Conservation (phyloP, 1,140 invertebrate genomes). For the Sesamia nonagrioides region DNA sequence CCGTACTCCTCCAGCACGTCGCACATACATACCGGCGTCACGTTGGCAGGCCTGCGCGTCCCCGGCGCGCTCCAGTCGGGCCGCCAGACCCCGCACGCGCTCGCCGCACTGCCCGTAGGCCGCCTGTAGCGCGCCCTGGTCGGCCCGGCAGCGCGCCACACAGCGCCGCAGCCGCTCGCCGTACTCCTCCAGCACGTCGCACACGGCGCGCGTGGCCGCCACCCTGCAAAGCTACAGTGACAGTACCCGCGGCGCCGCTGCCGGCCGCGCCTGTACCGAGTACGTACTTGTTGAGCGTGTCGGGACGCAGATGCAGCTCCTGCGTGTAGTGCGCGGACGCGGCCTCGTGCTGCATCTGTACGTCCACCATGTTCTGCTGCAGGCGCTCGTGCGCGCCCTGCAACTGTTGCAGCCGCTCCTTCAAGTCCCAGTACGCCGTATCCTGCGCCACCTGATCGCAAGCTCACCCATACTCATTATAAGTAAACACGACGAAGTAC, state of each 20-base stretch:
- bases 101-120: neutral
- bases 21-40: too few relatives aligned
- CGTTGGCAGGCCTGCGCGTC: neutral
- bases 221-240: conserved; percentile 54
- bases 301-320: conserved; percentile 71
- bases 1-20: too few relatives aligned
- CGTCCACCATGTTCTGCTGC: conserved; percentile 80
- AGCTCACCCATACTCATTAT: neutral
- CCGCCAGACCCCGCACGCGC: neutral
- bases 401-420: conserved; percentile 73
- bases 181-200: conserved; percentile 72
- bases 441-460: conserved; percentile 75
- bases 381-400: conserved; percentile 75
- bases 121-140: conserved; percentile 64
- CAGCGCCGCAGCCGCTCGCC: conserved; percentile 65
- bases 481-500: too few relatives aligned
- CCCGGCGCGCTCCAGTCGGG: neutral
- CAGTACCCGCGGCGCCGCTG: too few relatives aligned
- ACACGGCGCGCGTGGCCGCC: conserved; percentile 71
- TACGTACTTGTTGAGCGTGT: conserved; percentile 78
- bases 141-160: conserved; percentile 64
- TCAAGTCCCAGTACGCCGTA: conserved; percentile 77
- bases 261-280: too few relatives aligned
- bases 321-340: conserved; percentile 75
- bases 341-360: conserved; percentile 80